These are phyloP conservation scores for Hypsopygia costalis DNA, from an alignment of 2,888 invertebrate species.

Conservation along the genomic window DNA sequence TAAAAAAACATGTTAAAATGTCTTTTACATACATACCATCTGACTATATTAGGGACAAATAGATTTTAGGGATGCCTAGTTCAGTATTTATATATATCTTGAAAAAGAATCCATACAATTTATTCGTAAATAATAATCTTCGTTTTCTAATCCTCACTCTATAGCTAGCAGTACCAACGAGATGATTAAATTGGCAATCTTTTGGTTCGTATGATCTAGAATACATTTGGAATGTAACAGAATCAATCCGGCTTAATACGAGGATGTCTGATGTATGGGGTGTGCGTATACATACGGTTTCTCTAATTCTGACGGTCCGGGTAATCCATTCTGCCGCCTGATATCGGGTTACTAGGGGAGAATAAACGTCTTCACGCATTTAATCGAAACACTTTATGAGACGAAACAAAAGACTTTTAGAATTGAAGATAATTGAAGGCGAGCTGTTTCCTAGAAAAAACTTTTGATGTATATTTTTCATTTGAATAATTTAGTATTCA, in stretches of 20 bases:
- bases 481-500: background rate
- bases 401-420: conserved; percentile 2
- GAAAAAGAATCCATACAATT: background rate
- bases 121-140: background rate
- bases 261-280: conserved; percentile 46
- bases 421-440: conserved; percentile 5
- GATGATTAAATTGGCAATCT: conserved; percentile 31
- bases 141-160: conserved; percentile 10
- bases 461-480: conserved; percentile 5
- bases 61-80: too few species aligned
- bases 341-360: conserved; percentile 68
- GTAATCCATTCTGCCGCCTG: conserved; percentile 67
- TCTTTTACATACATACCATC: too few species aligned
- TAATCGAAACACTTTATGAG: conserved; percentile 25
- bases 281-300: conserved; percentile 60
- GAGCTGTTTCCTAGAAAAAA: conserved; percentile 1
- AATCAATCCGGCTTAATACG: conserved; percentile 70
- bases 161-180: conserved; percentile 8
- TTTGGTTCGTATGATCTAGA: conserved; percentile 44
- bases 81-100: background rate
- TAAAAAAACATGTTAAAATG: too few species aligned
- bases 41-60: too few species aligned
- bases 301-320: conserved; percentile 71
- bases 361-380: conserved; percentile 48
- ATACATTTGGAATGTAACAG: conserved; percentile 56